These are phyloP conservation scores for Ctenoplectra terminalis DNA, from an alignment of 1,140 invertebrate species.

Conservation along the genomic window DNA sequence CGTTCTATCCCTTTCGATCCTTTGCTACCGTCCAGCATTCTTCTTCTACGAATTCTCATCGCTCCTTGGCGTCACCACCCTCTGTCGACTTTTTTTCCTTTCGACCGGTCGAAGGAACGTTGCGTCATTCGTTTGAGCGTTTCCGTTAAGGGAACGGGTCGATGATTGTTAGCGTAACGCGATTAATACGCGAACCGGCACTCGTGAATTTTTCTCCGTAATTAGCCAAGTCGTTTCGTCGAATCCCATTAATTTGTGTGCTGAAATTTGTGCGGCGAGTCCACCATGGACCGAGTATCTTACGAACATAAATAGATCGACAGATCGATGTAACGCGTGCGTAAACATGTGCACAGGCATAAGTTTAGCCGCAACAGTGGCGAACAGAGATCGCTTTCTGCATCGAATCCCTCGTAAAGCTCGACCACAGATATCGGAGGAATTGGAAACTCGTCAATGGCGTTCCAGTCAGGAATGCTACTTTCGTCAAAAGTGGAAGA, in stretches of 20 bases:
- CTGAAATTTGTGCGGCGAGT: background rate
- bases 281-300: background rate
- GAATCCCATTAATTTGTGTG: background rate
- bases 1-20: background rate
- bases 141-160: conserved; percentile 18
- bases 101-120: background rate
- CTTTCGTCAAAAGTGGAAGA: conserved; percentile 22
- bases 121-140: conserved; percentile 21
- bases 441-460: conserved; percentile 34
- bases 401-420: conserved; percentile 36
- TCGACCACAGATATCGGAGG: background rate
- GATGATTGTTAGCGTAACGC: conserved; percentile 39
- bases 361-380: conserved; percentile 34
- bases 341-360: conserved; percentile 31
- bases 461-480: conserved; percentile 18
- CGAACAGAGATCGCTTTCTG: conserved; percentile 28
- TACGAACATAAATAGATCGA: conserved; percentile 33
- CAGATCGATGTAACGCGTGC: conserved; percentile 26
- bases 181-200: conserved; percentile 40
- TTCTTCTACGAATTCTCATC: background rate
- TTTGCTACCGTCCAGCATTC: background rate
- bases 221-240: background rate
- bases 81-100: background rate
- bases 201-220: background rate
- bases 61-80: background rate